Percentiles rank a stretch among this genome's conserved stretches.
Evolutionary conservation across 2,113 vertebrate genomes (phyloP).

Genomic region (Callorhinus ursinus): DNA sequence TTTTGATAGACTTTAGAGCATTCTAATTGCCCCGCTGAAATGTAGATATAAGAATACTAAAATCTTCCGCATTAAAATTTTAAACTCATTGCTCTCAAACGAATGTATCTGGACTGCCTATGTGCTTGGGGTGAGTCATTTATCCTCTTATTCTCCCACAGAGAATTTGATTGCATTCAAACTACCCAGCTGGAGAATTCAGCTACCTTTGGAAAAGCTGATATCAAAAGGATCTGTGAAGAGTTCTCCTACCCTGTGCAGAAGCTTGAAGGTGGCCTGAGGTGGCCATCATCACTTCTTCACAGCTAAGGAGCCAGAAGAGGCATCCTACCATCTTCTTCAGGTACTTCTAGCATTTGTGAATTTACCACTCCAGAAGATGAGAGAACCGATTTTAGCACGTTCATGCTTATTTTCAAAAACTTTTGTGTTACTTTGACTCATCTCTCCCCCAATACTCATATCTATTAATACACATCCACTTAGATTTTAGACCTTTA

Average conservation of each 20-base stretch:
- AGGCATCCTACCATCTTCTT: background rate
- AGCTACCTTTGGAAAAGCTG: slow-evolving; percentile 63
- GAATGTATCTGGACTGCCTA: slow-evolving; percentile 57
- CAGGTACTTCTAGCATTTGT: background rate
- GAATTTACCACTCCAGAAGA: slow-evolving; percentile 36
- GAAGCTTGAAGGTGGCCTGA: slow-evolving; percentile 19
- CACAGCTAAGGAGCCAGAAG: background rate
- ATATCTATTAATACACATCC: background rate
- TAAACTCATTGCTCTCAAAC: slow-evolving; percentile 61
- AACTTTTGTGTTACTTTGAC: background rate
- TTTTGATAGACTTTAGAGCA: slow-evolving; percentile 71
- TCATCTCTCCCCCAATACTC: background rate
- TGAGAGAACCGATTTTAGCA: slow-evolving; percentile 13
- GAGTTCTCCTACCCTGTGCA: slow-evolving; percentile 15
- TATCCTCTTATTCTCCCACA: slow-evolving; percentile 70
- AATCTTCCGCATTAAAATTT: slow-evolving; percentile 73
- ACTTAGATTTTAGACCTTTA: background rate
- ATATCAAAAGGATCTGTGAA: slow-evolving; percentile 59
- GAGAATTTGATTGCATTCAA: slow-evolving; percentile 75
- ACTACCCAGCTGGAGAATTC: slow-evolving; percentile 59
- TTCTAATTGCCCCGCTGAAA: slow-evolving; percentile 40
- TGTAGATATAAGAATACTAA: slow-evolving; percentile 52
- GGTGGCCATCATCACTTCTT: slow-evolving; percentile 30
- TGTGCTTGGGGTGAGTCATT: slow-evolving; percentile 61
- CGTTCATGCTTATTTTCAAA: slow-evolving; percentile 1